Evolutionary conservation across 2,113 vertebrate genomes (phyloP).

Genomic region (Formicarius rufipectus): DNA sequence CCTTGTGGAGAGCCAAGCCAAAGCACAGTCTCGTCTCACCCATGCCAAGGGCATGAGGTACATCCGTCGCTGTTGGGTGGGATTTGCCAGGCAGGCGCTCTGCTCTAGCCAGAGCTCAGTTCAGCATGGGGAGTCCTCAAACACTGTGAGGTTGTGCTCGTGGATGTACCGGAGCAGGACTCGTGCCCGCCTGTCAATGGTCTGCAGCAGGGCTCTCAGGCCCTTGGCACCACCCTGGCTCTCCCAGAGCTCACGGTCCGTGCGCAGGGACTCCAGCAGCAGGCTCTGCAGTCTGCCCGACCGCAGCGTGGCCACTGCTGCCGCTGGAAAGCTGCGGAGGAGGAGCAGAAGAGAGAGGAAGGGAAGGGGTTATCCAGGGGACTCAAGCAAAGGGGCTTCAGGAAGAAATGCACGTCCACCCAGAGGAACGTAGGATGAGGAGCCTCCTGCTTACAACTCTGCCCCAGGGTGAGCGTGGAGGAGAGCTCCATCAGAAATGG

Average conservation of each 20-base stretch:
- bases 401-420: not conserved
- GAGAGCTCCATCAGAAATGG: not conserved
- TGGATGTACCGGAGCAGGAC: conserved; percentile 80
- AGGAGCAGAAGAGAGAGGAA: not conserved
- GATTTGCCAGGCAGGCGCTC: fast-evolving
- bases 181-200: conserved; percentile 76
- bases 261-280: conserved; percentile 81
- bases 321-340: conserved; percentile 80
- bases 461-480: fast-evolving
- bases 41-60: fast-evolving
- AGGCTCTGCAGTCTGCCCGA: conserved; percentile 84
- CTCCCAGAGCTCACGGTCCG: conserved; percentile 86
- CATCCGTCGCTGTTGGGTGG: fast-evolving
- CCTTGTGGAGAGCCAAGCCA: not conserved
- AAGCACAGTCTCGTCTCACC: fast-evolving
- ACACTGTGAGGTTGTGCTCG: conserved; percentile 69
- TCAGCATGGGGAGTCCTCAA: conserved; percentile 4
- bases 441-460: not conserved
- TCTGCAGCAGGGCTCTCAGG: conserved; percentile 71
- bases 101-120: fast-evolving
- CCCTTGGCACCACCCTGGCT: conserved; percentile 75
- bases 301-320: conserved; percentile 72
- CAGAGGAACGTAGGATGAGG: fast-evolving
- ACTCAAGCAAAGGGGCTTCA: not conserved
- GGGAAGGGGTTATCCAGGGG: not conserved